These are phyloP conservation scores for Uropetala carovei DNA, from an alignment of 2,888 invertebrate species.

Conservation along the genomic window DNA sequence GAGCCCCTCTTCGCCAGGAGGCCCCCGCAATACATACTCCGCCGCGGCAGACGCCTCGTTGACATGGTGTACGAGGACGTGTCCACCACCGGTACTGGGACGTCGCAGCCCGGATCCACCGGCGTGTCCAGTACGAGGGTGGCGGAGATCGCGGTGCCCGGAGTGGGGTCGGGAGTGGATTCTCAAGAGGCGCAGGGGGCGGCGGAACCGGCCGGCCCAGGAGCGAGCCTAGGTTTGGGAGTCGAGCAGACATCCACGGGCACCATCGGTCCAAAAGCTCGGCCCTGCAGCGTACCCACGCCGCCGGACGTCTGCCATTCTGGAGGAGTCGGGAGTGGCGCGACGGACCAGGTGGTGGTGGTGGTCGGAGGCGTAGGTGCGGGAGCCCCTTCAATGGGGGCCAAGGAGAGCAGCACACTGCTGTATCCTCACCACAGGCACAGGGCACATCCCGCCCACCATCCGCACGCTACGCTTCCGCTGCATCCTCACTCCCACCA, in stretches of 20 bases:
- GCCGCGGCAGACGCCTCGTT: slow-evolving; percentile 38
- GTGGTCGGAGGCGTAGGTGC: slow-evolving; percentile 38
- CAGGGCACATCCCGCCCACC: slow-evolving; percentile 24
- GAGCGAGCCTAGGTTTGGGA: background rate
- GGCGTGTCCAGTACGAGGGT: slow-evolving; percentile 31
- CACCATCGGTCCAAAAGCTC: slow-evolving; percentile 7
- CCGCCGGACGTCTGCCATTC: slow-evolving; percentile 60
- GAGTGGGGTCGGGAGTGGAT: background rate
- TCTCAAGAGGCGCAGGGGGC: background rate
- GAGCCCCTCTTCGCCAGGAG: slow-evolving; percentile 26
- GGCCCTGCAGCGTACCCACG: slow-evolving; percentile 53
- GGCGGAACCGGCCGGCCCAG: background rate
- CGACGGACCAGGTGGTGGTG: slow-evolving; percentile 43
- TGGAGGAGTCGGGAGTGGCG: slow-evolving; percentile 15
- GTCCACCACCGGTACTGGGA: background rate
- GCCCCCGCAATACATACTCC: slow-evolving; percentile 29
- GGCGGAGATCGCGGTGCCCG: background rate
- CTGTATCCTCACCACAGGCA: slow-evolving; percentile 40
- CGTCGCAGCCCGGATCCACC: slow-evolving; percentile 22
- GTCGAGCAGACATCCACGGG: background rate
- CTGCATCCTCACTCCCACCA: slow-evolving; percentile 21
- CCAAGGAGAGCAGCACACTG: slow-evolving; percentile 49
- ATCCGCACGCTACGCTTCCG: slow-evolving; percentile 18
- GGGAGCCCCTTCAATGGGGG: background rate
- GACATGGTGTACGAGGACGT: slow-evolving; percentile 34